A percentile compares a stretch with the other conserved stretches of the same genome.
Evolutionary conservation across 2,113 vertebrate genomes (phyloP).

Genomic region (Chascanopsetta lugubris): DNA sequence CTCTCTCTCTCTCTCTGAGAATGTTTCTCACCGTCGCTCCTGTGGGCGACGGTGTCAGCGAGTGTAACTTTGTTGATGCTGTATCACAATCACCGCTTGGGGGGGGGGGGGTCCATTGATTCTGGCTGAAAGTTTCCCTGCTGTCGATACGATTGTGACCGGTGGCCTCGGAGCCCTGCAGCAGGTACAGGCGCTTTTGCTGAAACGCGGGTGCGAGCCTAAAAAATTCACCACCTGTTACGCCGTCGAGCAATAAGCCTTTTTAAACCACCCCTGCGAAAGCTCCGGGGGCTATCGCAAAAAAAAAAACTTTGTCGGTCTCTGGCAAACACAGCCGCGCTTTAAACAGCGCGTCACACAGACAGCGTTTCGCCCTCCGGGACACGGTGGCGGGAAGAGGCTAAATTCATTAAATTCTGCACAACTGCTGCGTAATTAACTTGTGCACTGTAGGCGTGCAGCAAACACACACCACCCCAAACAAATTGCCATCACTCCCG

Average conservation of each 20-base stretch:
- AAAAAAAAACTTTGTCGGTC: constrained; percentile 61
- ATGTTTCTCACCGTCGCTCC: no score
- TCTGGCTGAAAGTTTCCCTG: no score
- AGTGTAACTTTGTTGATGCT: no score
- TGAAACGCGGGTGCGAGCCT: no score
- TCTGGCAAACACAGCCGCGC: constrained; percentile 45
- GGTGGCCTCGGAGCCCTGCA: no score
- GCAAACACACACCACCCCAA: constrained; percentile 45
- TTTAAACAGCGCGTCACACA: constrained; percentile 66
- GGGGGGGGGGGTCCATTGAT: no score
- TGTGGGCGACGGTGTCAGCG: no score
- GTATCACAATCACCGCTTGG: no score
- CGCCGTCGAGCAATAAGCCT: no score
- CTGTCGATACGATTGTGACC: no score
- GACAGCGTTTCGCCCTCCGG: constrained; percentile 47
- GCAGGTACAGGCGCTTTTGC: no score
- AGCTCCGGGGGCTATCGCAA: constrained; percentile 41
- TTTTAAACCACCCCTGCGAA: constrained; percentile 18
- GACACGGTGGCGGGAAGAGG: constrained; percentile 63
- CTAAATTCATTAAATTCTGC: constrained; percentile 75
- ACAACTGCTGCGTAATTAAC: constrained; percentile 71
- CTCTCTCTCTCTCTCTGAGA: no score
- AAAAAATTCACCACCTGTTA: constrained; percentile 37
- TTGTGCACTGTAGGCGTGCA: constrained; percentile 64
- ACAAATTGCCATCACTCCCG: constrained; percentile 65